Base-by-base conservation (phyloP, 2,113 vertebrate genomes). In the Myxocyprinus asiaticus region DNA sequence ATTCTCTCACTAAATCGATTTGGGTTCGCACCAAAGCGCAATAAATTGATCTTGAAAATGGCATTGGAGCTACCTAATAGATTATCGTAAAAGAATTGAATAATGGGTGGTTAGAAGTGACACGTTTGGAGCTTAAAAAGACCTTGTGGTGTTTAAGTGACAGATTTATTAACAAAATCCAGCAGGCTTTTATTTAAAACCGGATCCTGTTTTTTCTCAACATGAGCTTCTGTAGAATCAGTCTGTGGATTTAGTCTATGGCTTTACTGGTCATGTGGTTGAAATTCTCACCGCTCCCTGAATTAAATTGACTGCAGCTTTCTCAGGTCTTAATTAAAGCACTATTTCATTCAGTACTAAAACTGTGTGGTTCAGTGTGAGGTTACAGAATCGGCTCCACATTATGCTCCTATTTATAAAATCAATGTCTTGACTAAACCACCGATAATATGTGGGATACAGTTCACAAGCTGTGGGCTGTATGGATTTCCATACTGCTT, bases 241-340 rank as follows among this genome's bases (percentile, higher is more conserved):
- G 70, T 82, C 81, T 59, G 48, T 70, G 74, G 74, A 58, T 62
- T 81, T 74, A 83, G 74, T 81, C 22, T 55, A 70, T 65, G 59
- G 67, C 68, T 72, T 72, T 84, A 74, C 74, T 85, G 81, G 67
- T 80, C 77, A 72, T 83, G 69, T 74, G 81, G 81, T 74, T 65
- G 81, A 83, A 85, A 83, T 85, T 82, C 81, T 85, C 79, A 42
- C 76, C 62, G 80, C 78, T 83, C 82, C 42, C 78, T 70, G 47
- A 68, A 47, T 83, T 77, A 81, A 85, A 85, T 81, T 79, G 76
- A 84, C 71, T 81, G 72, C 82, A 78, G 78, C 81, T 74, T 70
- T 76, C 50, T 33, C 55, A 71, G 81, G 76, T 78, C 75, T 85
- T 83, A 82, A 86, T 83, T 86, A 83, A 82, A 77, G 77, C 58